Percentiles rank a stretch among this genome's conserved stretches.
Conservation (phyloP, 2,888 invertebrate genomes). For the Alloscopus bannaensis region DNA sequence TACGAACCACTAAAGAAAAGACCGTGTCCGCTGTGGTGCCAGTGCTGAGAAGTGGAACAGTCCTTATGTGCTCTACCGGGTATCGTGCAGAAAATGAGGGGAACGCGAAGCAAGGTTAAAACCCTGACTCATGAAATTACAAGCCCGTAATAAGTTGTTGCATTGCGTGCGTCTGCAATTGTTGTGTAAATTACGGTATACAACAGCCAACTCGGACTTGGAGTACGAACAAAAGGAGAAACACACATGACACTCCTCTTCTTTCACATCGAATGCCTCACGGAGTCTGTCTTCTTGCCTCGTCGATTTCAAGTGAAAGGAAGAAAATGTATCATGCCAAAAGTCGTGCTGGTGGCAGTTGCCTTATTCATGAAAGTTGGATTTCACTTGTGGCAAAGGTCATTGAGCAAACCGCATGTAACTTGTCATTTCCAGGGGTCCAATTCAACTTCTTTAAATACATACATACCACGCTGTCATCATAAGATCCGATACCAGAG, state of each 20-base stretch:
- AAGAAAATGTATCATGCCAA: neutral
- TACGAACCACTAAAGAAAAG: too few relatives aligned
- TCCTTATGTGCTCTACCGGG: too few relatives aligned
- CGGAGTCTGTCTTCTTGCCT: neutral
- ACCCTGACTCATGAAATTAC: conserved; percentile 45
- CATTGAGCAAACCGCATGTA: conserved; percentile 52
- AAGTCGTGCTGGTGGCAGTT: conserved; percentile 13
- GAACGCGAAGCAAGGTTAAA: conserved; percentile 31
- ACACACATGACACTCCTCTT: neutral
- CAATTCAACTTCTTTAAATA: conserved; percentile 42
- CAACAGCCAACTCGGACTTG: neutral
- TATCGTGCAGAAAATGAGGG: conserved; percentile 32
- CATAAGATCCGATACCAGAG: neutral
- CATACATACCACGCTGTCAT: neutral
- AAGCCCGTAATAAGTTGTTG: conserved; percentile 58
- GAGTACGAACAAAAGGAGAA: neutral
- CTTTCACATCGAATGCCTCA: neutral
- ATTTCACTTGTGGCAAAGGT: conserved; percentile 47
- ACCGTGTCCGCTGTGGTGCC: too few relatives aligned
- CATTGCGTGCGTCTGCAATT: conserved; percentile 56
- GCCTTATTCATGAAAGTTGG: conserved; percentile 12
- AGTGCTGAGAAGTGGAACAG: too few relatives aligned
- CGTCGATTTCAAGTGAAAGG: neutral
- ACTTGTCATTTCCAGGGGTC: conserved; percentile 57
- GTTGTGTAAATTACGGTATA: conserved; percentile 38